Percentiles rank a stretch among this genome's conserved stretches.
phyloP scores from a whole-genome alignment of 2,113 vertebrate species.

The Myiopsitta monachus region DNA sequence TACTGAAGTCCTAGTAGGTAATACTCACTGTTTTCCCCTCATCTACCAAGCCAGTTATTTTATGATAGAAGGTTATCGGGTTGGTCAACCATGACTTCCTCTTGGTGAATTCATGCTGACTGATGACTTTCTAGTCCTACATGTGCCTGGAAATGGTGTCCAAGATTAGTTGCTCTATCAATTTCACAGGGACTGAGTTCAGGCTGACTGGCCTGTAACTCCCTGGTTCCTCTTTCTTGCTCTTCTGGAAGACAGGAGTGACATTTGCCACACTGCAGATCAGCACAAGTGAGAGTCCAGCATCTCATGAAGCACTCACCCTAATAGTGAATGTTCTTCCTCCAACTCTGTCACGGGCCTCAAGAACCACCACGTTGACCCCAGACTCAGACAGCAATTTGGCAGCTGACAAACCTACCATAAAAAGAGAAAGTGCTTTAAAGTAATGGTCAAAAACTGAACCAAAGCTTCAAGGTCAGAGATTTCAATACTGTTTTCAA shows the following conservation, averaged over 20 bases:
- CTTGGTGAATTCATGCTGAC: not conserved
- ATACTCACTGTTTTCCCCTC: not conserved
- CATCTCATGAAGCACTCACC: constrained; percentile 58
- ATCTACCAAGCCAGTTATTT: not conserved
- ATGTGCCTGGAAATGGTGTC: not conserved
- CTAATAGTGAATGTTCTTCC: constrained; percentile 81
- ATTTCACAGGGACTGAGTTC: not conserved
- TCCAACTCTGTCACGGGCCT: constrained; percentile 82
- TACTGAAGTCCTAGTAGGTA: not conserved
- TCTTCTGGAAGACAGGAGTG: not conserved
- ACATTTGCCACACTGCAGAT: accelerated
- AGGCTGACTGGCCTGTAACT: not conserved
- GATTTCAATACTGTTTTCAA: not conserved
- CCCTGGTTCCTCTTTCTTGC: not conserved
- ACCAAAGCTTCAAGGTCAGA: not conserved
- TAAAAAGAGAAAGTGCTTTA: not conserved
- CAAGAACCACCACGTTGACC: constrained; percentile 77
- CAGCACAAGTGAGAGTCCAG: not conserved
- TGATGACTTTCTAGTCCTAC: not conserved
- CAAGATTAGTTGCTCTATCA: not conserved
- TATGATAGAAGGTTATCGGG: not conserved
- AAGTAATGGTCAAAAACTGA: not conserved
- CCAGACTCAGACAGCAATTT: constrained; percentile 77
- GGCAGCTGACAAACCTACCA: constrained; percentile 79
- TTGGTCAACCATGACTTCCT: not conserved